Evolutionary conservation across 2,888 invertebrate species (phyloP).

Genomic region (Pterobdella sp.): DNA sequence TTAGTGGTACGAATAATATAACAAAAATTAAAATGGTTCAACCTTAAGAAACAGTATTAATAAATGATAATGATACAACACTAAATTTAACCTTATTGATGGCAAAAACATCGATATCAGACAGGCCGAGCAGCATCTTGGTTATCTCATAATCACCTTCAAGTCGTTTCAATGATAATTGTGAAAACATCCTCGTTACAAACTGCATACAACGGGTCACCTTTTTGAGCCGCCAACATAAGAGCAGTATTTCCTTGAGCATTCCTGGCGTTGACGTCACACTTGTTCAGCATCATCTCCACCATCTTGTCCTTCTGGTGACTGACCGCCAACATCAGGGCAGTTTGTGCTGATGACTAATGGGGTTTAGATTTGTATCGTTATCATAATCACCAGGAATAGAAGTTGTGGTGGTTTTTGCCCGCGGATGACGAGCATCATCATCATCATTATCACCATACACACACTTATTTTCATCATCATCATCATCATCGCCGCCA

Average conservation of each 20-base stretch:
- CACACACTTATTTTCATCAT: too few relatives aligned
- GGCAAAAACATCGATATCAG: conserved; percentile 6
- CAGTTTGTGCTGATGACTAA: conserved; percentile 27
- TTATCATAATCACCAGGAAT: too few relatives aligned
- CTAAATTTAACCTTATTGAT: conserved; percentile 16
- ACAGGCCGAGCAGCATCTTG: conserved; percentile 19
- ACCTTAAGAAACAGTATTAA: neutral
- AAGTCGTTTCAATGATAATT: neutral
- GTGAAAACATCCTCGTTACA: neutral
- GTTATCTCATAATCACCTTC: conserved; percentile 24
- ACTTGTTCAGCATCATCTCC: conserved; percentile 26
- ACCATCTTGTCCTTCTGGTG: conserved; percentile 25
- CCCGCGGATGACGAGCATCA: too few relatives aligned
- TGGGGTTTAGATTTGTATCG: neutral
- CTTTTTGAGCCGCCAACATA: conserved; percentile 28
- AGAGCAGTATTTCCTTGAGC: conserved; percentile 30
- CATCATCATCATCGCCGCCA: too few relatives aligned
- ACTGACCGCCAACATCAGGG: conserved; percentile 31
- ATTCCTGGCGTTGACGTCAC: conserved; percentile 28
- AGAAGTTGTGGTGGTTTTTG: too few relatives aligned
- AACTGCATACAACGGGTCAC: neutral
- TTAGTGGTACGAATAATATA: neutral
- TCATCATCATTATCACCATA: too few relatives aligned
- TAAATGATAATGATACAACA: neutral
- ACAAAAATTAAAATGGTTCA: neutral